These are phyloP conservation scores for Caenorhabditis becei DNA, from an alignment of 2,888 invertebrate genomes.

Conservation along the genomic window DNA sequence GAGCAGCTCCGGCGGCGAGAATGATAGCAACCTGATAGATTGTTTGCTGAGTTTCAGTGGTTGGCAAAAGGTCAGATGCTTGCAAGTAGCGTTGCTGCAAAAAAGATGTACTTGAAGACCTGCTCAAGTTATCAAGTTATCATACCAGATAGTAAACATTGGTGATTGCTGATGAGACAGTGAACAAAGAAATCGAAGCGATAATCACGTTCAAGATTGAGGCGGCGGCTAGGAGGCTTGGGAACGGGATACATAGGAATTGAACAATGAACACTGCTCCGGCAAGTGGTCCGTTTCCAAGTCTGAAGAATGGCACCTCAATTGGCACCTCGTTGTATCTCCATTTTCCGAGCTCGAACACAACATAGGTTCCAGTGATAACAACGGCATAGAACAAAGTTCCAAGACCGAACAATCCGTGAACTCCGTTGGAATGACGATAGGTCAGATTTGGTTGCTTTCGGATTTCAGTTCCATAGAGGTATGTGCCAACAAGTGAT, in stretches of 20 bases:
- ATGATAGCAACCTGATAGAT: constrained; percentile 76
- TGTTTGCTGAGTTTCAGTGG: constrained; percentile 67
- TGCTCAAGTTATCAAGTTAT: background rate
- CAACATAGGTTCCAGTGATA: constrained; percentile 79
- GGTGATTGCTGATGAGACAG: constrained; percentile 77
- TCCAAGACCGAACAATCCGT: constrained; percentile 77
- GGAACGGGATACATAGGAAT: constrained; percentile 72
- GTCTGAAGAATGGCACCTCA: constrained; percentile 79
- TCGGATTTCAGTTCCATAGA: constrained; percentile 72
- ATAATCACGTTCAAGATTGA: constrained; percentile 77
- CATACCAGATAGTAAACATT: constrained; percentile 80
- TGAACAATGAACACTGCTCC: constrained; percentile 79
- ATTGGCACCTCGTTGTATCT: constrained; percentile 77
- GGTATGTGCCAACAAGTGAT: constrained; percentile 67
- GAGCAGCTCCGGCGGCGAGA: constrained; percentile 76
- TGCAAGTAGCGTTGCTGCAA: constrained; percentile 76
- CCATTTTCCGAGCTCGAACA: constrained; percentile 81
- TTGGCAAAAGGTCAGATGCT: constrained; percentile 69
- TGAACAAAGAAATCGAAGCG: constrained; percentile 78
- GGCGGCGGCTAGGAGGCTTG: constrained; percentile 74
- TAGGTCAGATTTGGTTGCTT: constrained; percentile 67
- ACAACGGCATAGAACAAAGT: constrained; percentile 79
- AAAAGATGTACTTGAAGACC: background rate
- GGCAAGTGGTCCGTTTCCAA: constrained; percentile 80
- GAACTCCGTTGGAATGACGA: constrained; percentile 68